Evolutionary conservation across 2,113 vertebrate species (phyloP), one percentile per base, ranked within the genome.

Genomic region (Caretta caretta): DNA sequence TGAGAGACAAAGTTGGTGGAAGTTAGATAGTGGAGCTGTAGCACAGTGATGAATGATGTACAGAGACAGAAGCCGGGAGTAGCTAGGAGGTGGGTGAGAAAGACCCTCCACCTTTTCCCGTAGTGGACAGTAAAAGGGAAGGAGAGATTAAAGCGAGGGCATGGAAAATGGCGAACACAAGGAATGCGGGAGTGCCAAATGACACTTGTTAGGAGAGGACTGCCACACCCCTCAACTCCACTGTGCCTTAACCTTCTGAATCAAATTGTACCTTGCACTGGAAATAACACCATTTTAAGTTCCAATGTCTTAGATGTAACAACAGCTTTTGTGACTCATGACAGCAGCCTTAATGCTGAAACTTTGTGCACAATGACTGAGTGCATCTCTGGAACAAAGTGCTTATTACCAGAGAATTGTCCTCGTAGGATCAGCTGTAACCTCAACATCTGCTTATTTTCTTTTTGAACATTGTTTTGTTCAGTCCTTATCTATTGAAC

Each of bases 391-490:
- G 59, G 8, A 93, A 91, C 76, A 57, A 94, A 81, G 82, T 93
- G 92, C 92, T 97, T 93, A 88, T 93, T 97, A 96, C 80, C 85
- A 93, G 90, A 89, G 69, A 90, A 93, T 87, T 89, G 80, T 83
- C 8, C 8, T 89, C 93, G 62, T 59, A 80, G 94, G 69, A 91
- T 94, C 86, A 90, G 13, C 82, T 1, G 2, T 17, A 94, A 93
- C 89, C 83, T 97, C 96, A 91, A 92, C 90, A 97, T 89, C 90
- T 96, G 96, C 89, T 97, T 93, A 94, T 96, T 97, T 96, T 54
- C 93, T 50, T 96, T 93, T 46, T 82, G 85, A 78, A 95, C 93
- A 88, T 17, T 50, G 92, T 86, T 89, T 96, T 88, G 72, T 79
- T 90, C 83, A 86, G 62, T 89, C 93, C 92, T 96, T 96, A 93